Percentiles rank a stretch among this genome's conserved stretches.
Evolutionary conservation across 2,797 vertebrate species (phyloP).

Genomic region (Pogoniulus pusillus): DNA sequence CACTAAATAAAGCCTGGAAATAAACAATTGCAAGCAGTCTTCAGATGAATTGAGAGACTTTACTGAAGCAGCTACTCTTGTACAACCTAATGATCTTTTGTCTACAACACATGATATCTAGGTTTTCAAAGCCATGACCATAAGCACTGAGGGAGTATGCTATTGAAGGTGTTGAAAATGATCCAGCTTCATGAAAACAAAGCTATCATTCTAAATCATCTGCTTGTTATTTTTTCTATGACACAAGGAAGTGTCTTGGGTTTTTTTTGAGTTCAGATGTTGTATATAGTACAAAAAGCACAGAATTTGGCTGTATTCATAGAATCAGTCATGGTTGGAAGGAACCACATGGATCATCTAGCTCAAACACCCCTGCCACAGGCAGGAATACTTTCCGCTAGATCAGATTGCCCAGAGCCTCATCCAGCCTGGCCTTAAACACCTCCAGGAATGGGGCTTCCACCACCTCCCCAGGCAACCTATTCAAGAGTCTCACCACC

Average conservation of each 20-base stretch:
- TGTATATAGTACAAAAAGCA: not conserved
- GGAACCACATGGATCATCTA: no score
- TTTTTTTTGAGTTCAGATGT: constrained; percentile 18
- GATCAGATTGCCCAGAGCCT: no score
- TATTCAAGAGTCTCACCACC: no score
- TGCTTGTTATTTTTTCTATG: not conserved
- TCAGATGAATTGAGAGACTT: not conserved
- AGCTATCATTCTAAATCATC: not conserved
- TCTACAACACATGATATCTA: not conserved
- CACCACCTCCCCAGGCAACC: no score
- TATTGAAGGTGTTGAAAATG: not conserved
- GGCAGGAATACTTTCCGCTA: no score
- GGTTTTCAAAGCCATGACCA: not conserved
- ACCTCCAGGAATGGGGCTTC: no score
- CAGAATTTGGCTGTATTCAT: no score
- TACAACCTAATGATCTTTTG: not conserved
- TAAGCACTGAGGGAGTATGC: not conserved
- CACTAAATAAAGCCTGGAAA: not conserved
- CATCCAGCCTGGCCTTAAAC: no score
- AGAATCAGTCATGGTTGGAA: no score
- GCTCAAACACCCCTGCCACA: no score
- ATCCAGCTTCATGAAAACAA: not conserved
- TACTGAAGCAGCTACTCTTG: not conserved
- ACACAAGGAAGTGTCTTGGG: not conserved
- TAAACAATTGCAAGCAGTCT: not conserved